phyloP scores from a whole-genome alignment of 2,797 vertebrate species.

The Acrossocheilus fasciatus region DNA sequence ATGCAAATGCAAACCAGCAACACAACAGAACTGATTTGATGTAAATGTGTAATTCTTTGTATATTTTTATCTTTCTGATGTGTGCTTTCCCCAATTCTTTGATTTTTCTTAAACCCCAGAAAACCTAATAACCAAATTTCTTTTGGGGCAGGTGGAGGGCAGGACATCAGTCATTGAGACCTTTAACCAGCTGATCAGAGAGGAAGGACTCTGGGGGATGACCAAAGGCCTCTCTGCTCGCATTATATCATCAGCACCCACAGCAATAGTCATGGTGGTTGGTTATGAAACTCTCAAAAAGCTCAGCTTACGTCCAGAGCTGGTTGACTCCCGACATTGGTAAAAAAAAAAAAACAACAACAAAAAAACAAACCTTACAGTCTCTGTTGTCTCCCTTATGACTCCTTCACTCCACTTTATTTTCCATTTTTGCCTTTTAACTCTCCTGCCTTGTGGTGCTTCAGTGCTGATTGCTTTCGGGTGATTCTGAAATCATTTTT shows the following conservation, averaged over 20 bases:
- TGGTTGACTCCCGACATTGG: slow-evolving; percentile 96
- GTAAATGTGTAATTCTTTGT: neutral
- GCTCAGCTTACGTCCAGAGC: slow-evolving; percentile 91
- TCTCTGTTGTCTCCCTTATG: slow-evolving; percentile 18
- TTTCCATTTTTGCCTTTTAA: slow-evolving; percentile 53
- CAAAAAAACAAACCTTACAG: neutral
- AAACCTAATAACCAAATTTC: neutral
- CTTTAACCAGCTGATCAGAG: slow-evolving; percentile 90
- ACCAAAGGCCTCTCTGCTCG: slow-evolving; percentile 96
- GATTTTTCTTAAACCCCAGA: neutral
- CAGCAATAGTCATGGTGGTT: slow-evolving; percentile 95
- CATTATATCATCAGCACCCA: slow-evolving; percentile 94
- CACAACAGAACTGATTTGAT: neutral
- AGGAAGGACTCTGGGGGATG: slow-evolving; percentile 94
- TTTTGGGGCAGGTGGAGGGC: slow-evolving; percentile 87
- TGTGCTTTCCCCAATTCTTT: neutral
- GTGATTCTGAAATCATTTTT: slow-evolving; percentile 1
- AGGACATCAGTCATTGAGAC: slow-evolving; percentile 89
- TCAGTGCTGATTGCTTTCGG: slow-evolving; percentile 41
- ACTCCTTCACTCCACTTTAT: slow-evolving; percentile 16
- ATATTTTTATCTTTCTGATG: neutral
- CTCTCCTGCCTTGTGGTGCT: slow-evolving; percentile 52
- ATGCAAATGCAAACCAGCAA: neutral
- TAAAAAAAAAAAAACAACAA: slow-evolving; percentile 74
- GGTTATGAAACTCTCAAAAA: slow-evolving; percentile 97